Evolutionary conservation across 2,797 vertebrate species (phyloP).

Genomic region (Myotis findleyi): DNA sequence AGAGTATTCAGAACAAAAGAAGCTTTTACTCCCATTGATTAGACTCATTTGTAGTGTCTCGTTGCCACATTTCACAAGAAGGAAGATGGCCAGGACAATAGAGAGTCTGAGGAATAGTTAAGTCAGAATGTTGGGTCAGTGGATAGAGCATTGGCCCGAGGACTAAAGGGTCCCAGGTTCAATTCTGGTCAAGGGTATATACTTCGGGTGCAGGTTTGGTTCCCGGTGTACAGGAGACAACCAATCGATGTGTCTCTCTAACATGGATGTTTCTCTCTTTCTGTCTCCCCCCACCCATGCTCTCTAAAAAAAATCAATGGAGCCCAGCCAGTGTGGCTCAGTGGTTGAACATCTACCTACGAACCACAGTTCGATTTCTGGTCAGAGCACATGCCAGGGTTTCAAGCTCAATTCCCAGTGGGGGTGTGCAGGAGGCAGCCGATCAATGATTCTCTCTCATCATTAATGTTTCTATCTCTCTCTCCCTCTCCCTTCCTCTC

Average conservation of each 20-base stretch:
- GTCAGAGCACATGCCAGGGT: no score
- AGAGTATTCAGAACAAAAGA: neutral
- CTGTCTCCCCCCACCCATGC: no score
- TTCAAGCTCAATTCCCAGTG: no score
- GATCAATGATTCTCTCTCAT: no score
- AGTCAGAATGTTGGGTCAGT: constrained; percentile 1
- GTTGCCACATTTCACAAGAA: neutral
- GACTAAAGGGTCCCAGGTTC: no score
- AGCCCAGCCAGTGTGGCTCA: no score
- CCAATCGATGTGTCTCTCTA: neutral
- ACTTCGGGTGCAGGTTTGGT: neutral
- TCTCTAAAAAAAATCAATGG: neutral
- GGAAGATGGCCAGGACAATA: neutral
- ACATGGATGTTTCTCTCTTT: neutral
- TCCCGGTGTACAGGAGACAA: neutral
- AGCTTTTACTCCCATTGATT: neutral
- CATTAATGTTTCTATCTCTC: no score
- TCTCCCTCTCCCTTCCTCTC: no score
- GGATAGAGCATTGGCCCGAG: no score
- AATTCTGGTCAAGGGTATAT: neutral
- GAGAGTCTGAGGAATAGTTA: neutral
- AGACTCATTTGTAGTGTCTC: neutral
- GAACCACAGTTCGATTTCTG: no score
- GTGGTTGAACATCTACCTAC: no score
- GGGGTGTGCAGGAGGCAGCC: no score